These are phyloP conservation scores for Drosophila arawakana DNA, from an alignment of 1,140 invertebrate genomes.

Conservation along the genomic window DNA sequence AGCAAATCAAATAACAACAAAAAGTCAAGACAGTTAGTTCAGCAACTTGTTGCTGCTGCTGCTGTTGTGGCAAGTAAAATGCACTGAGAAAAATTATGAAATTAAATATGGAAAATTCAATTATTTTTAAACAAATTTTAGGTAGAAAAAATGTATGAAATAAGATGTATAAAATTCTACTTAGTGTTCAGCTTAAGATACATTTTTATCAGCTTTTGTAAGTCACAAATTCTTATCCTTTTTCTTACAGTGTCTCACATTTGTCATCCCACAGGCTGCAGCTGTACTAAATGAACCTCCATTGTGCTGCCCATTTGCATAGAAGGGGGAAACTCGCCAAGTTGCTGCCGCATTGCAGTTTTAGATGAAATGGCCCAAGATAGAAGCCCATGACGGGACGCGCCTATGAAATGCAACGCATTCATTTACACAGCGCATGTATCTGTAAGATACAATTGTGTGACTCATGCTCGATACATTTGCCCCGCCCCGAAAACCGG, in stretches of 20 bases:
- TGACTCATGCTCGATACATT: conserved; percentile 39
- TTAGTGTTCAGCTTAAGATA: no score
- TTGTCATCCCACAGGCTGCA: conserved; percentile 49
- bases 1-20: conserved; percentile 54
- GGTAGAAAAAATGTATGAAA: no score
- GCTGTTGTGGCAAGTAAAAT: conserved; percentile 35
- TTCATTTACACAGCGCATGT: conserved; percentile 29
- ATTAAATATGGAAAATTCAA: no score
- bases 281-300: conserved; percentile 15
- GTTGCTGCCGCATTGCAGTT: conserved; percentile 62
- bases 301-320: conserved; percentile 61
- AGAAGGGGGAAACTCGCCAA: not conserved
- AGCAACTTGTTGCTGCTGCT: conserved; percentile 60
- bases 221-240: no score
- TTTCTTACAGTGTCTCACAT: not conserved
- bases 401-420: conserved; percentile 45
- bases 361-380: conserved; percentile 65
- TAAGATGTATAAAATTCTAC: no score
- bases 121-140: no score
- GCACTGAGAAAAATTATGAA: not conserved
- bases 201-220: no score
- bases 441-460: conserved; percentile 36
- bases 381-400: conserved; percentile 34
- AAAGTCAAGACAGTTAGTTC: conserved; percentile 33
- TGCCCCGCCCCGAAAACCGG: conserved; percentile 13